Percentiles rank a stretch among this genome's conserved stretches.
Conservation (phyloP, 2,797 vertebrate species). For the Fistularia tabacaria region DNA sequence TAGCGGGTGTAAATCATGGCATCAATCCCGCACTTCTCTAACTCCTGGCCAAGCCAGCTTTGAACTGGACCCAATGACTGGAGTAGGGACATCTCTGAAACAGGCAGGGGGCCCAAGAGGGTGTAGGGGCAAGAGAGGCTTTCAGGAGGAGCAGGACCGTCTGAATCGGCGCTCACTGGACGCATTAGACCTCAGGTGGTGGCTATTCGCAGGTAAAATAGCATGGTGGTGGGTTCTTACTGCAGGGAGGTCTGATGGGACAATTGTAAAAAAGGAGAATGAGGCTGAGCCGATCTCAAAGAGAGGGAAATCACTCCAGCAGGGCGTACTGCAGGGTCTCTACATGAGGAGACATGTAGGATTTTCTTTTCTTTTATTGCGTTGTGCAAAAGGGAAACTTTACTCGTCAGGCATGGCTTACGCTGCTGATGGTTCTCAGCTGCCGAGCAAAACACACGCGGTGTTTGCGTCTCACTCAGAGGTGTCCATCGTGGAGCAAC, state of each 20-base stretch:
- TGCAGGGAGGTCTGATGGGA: conserved; percentile 43
- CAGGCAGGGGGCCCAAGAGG: conserved; percentile 78
- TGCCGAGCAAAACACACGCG: conserved; percentile 78
- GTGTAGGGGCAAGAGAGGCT: conserved; percentile 84
- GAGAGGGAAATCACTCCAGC: conserved; percentile 81
- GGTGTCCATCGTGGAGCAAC: conserved; percentile 84
- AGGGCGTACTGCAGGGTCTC: conserved; percentile 78
- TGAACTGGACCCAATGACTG: conserved; percentile 98
- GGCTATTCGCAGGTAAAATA: conserved; percentile 81
- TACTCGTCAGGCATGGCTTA: conserved; percentile 88
- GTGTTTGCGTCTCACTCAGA: conserved; percentile 76
- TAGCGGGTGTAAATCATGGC: conserved; percentile 99
- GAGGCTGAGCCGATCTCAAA: conserved; percentile 69
- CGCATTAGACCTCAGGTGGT: conserved; percentile 93
- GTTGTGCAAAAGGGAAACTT: conserved; percentile 78
- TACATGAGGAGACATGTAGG: conserved; percentile 86
- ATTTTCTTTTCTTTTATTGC: conserved; percentile 67
- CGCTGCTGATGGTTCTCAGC: conserved; percentile 79
- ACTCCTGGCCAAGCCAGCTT: conserved; percentile 99
- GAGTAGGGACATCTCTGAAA: conserved; percentile 96
- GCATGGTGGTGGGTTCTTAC: conserved; percentile 77
- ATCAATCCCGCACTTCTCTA: conserved; percentile 99
- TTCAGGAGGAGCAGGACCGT: conserved; percentile 91
- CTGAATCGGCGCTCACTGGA: conserved; percentile 88
- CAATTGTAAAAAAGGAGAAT: conserved; percentile 59